Conservation (phyloP, 2,797 vertebrate genomes). For the Spheniscus humboldti region DNA sequence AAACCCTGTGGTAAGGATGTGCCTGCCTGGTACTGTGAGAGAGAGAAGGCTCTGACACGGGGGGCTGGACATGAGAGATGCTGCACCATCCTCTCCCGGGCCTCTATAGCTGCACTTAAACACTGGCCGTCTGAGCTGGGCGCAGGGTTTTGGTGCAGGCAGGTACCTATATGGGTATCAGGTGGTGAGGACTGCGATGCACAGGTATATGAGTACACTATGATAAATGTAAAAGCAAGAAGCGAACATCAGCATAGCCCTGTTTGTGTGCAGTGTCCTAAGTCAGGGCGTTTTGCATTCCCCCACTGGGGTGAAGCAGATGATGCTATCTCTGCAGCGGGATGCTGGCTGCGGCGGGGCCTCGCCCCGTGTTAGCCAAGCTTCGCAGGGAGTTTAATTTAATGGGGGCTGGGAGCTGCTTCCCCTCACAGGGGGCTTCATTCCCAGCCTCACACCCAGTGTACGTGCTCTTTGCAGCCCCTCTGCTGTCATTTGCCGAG, state of each 20-base stretch:
- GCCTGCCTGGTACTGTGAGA: neutral
- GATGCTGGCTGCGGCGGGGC: neutral
- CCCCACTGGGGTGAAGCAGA: neutral
- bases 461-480: neutral
- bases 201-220: neutral
- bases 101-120: neutral
- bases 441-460: neutral
- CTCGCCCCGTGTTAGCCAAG: neutral
- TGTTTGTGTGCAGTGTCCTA: neutral
- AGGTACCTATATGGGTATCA: neutral
- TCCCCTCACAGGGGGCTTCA: neutral
- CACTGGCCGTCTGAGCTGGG: fast-evolving
- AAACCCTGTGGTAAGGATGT: neutral
- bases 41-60: neutral
- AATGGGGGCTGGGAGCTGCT: neutral
- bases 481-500: neutral
- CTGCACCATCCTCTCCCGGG: neutral
- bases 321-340: neutral
- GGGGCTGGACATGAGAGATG: neutral
- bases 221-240: neutral
- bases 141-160: neutral
- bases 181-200: neutral
- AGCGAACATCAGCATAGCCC: neutral
- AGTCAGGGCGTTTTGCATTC: neutral
- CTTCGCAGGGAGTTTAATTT: neutral